Evolutionary conservation across 2,113 vertebrate species (phyloP), one percentile per base, ranked within the genome.

Genomic region (Rhinogobius similis): DNA sequence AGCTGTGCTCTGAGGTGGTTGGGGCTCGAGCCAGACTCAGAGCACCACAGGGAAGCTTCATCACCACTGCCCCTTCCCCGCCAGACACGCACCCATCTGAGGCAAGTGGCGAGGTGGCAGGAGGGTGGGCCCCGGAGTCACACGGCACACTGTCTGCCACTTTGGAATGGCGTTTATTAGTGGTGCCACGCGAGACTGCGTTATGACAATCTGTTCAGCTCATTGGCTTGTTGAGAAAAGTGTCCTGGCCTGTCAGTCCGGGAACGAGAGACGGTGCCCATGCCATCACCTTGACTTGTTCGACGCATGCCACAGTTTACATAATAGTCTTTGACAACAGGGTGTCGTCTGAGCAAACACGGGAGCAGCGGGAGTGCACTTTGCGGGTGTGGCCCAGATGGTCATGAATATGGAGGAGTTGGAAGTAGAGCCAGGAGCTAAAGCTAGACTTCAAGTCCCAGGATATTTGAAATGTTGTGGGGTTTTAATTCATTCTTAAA

Each of bases 381-480:
- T 73, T 74, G 67, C 66, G 72, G 89, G 85, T 83, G 87, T 83
- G 82, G 84, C 67, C 75, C 89, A 88, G 89, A 88, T 90, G 89
- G 89, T 75, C 81, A 89, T 90, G 86, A 90, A 90, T 90, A 90
- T 90, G 89, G 70, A 88, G 78, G 53, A 16, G 0, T 46, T 20
- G 27, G 62, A 46, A 71, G 64, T 41, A 24, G 75, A 13, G 65
- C 65, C 72, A 72, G 48, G 59, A 76, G 72, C 76, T 69, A 55
- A 76, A 65, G 23, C 68, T 53, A 73, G 14, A 23, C 61, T 52
- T 64, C 59, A 71, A 52, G 67, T 83, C 69, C 65, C 50, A 23
- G 66, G 58, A 62, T 59, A 48, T 76, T 71, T 67, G 27, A 55
- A 58, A 26, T 23, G 32, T 14, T 6, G 55, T 18, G 13, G 16